Conservation (phyloP, 1,140 invertebrate genomes). For the Ceratitis capitata region DNA sequence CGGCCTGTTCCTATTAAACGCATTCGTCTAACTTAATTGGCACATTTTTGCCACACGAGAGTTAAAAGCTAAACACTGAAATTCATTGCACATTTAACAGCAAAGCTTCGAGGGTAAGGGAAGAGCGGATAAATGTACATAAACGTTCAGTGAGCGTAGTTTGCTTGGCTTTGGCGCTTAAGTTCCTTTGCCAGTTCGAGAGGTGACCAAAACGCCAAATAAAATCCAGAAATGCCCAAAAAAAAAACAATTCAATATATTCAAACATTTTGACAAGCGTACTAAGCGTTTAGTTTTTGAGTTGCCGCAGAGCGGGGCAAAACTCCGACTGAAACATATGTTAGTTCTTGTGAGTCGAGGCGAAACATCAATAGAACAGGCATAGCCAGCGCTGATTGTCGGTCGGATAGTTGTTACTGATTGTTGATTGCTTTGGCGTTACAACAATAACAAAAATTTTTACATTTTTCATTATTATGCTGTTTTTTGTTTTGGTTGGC, state of each 20-base stretch:
- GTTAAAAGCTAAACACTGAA: constrained; percentile 15
- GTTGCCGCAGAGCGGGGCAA: background rate
- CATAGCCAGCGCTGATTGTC: background rate
- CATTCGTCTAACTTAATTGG: constrained; percentile 18
- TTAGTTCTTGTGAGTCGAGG: no score
- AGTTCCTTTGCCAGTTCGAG: background rate
- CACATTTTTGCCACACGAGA: constrained; percentile 3
- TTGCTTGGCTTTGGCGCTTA: background rate
- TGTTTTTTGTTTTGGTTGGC: background rate
- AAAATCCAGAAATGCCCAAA: background rate
- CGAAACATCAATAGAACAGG: background rate
- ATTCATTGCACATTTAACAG: constrained; percentile 6
- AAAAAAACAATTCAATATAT: background rate
- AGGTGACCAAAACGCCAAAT: background rate
- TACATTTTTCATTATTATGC: background rate
- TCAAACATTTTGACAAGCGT: background rate
- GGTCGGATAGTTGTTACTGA: background rate
- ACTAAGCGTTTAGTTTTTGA: background rate
- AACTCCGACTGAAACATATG: background rate
- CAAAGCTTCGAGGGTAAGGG: background rate
- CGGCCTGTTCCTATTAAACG: background rate
- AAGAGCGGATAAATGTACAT: background rate
- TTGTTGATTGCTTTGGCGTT: constrained; percentile 13
- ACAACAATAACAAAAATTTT: background rate
- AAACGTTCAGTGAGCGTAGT: background rate